Evolutionary conservation across 2,113 vertebrate genomes (phyloP).

Genomic region (Coptodon bakossiorum): DNA sequence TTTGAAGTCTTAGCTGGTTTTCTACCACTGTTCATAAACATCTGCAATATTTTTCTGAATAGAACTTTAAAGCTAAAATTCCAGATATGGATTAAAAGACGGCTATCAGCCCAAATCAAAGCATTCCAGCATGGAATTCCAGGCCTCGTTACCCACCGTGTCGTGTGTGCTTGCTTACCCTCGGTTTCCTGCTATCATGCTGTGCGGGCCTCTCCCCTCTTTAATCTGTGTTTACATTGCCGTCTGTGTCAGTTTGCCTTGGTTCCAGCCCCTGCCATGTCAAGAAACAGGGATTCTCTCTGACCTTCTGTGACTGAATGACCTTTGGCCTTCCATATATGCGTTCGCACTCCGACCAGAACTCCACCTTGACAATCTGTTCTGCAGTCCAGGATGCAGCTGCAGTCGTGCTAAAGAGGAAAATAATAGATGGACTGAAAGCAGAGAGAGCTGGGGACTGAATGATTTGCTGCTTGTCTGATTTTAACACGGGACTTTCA

Average conservation of each 20-base stretch:
- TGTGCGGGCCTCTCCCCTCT: constrained; percentile 11
- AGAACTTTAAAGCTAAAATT: background rate
- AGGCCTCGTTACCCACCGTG: background rate
- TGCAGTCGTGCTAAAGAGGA: background rate
- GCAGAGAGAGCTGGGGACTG: background rate
- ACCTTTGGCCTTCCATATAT: constrained; percentile 26
- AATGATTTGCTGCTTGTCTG: constrained; percentile 37
- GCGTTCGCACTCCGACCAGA: background rate
- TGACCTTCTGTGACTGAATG: constrained; percentile 33
- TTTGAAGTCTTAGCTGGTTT: background rate
- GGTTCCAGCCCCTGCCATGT: background rate
- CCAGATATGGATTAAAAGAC: background rate
- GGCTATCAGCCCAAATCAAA: background rate
- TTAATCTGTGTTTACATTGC: constrained; percentile 53
- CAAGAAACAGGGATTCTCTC: constrained; percentile 18
- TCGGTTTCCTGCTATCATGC: background rate
- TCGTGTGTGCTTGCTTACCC: background rate
- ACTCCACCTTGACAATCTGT: background rate
- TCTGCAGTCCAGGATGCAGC: constrained; percentile 21
- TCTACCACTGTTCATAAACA: rapidly evolving
- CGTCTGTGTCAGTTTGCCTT: constrained; percentile 19
- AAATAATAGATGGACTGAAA: background rate
- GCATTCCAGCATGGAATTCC: background rate
- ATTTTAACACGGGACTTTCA: constrained; percentile 3
- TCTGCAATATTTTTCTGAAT: background rate